A percentile compares a stretch with the other conserved stretches of the same genome.
Conservation (phyloP, 2,888 invertebrate species). For the Drosophila borealis region DNA sequence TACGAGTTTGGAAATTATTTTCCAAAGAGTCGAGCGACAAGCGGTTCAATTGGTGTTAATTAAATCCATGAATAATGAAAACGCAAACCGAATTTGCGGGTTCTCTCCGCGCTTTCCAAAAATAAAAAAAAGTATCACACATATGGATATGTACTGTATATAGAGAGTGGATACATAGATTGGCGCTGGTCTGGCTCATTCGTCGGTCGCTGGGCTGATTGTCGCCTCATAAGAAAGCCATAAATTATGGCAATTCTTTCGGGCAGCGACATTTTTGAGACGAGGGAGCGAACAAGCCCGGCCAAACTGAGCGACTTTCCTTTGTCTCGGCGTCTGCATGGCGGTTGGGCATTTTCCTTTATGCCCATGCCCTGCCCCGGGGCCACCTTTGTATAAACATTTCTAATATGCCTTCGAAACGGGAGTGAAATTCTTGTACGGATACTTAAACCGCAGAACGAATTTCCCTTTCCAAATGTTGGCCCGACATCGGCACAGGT, state of each 20-base stretch:
- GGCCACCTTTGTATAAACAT: constrained; percentile 50
- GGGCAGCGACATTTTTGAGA: constrained; percentile 73
- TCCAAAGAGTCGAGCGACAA: constrained; percentile 78
- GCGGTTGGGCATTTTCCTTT: constrained; percentile 54
- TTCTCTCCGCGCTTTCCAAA: constrained; percentile 15
- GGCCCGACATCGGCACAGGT: constrained; percentile 45
- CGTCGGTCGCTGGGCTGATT: constrained; percentile 50
- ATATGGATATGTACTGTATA: neutral
- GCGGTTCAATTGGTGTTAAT: constrained; percentile 86
- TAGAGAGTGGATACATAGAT: constrained; percentile 43
- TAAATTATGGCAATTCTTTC: constrained; percentile 81
- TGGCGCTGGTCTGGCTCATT: constrained; percentile 50
- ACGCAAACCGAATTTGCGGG: constrained; percentile 65
- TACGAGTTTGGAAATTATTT: constrained; percentile 63
- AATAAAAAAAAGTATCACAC: neutral
- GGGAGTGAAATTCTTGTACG: constrained; percentile 69
- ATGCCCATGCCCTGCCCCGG: constrained; percentile 29
- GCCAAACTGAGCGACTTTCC: constrained; percentile 54
- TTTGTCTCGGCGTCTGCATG: constrained; percentile 50
- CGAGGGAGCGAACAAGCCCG: constrained; percentile 59
- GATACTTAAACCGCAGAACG: constrained; percentile 80
- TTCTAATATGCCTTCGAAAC: constrained; percentile 63
- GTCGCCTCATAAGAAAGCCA: constrained; percentile 79
- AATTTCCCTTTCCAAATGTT: constrained; percentile 51
- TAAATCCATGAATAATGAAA: constrained; percentile 84